These are phyloP conservation scores for Anolis sagrei DNA, from an alignment of 2,113 vertebrate species.

Conservation along the genomic window DNA sequence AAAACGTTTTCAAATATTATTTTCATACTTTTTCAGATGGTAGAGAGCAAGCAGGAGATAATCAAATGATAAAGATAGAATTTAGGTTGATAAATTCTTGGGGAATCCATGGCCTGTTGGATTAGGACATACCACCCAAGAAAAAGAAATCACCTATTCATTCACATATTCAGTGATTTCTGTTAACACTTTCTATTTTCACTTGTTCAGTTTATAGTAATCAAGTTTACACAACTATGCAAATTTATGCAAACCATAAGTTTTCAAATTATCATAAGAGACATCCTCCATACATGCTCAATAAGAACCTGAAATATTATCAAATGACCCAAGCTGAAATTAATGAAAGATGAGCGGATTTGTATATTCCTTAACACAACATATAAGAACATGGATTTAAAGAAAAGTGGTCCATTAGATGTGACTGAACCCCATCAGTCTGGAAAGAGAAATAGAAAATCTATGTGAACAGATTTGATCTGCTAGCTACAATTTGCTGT, in stretches of 20 bases:
- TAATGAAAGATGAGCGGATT: conserved; percentile 63
- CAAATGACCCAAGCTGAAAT: conserved; percentile 48
- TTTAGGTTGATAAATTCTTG: background rate
- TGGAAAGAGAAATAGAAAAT: conserved; percentile 75
- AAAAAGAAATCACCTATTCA: background rate
- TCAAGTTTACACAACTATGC: background rate
- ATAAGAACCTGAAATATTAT: background rate
- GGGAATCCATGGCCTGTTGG: background rate
- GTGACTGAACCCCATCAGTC: conserved; percentile 68
- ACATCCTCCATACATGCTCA: background rate
- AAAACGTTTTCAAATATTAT: too few relatives aligned
- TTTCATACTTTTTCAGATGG: background rate
- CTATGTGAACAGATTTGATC: conserved; percentile 72
- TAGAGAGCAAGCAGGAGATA: background rate
- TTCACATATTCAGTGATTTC: background rate
- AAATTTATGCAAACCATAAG: background rate
- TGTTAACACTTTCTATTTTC: background rate
- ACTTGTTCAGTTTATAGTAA: background rate
- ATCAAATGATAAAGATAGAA: background rate
- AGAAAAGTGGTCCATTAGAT: conserved; percentile 65
- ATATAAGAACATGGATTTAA: conserved; percentile 60
- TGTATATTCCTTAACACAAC: conserved; percentile 50
- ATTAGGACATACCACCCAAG: background rate
- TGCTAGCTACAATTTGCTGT: conserved; percentile 70
- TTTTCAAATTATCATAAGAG: background rate